A percentile compares a stretch with the other conserved stretches of the same genome.
These are phyloP conservation scores for Apteryx mantelli DNA, from an alignment of 2,113 vertebrate species.

Conservation along the genomic window DNA sequence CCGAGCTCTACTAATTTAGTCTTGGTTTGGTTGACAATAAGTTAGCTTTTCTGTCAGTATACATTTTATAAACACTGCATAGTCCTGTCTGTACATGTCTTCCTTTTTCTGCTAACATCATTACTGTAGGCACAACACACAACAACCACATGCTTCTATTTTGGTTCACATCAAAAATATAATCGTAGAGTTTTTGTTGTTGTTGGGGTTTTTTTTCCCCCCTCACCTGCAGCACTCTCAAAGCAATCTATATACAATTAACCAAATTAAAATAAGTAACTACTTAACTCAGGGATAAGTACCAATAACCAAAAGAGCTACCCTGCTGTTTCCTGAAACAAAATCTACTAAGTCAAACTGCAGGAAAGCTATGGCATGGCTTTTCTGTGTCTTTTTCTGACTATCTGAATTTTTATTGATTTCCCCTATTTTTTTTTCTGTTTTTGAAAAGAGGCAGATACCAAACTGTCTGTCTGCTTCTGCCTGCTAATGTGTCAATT, in stretches of 20 bases:
- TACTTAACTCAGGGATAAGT: not conserved
- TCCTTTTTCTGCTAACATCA: not conserved
- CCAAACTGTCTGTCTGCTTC: not conserved
- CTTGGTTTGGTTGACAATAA: not conserved
- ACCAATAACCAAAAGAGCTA: not conserved
- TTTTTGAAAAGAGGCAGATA: not conserved
- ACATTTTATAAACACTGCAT: not conserved
- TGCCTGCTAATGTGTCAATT: not conserved
- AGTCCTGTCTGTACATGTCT: not conserved
- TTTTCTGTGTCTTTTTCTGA: not conserved
- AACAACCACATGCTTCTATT: not conserved
- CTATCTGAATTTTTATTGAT: not conserved
- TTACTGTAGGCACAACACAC: not conserved
- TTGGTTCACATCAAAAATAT: not conserved
- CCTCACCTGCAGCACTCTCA: not conserved
- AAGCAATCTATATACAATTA: not conserved
- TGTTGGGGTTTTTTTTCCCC: not conserved
- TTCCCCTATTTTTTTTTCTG: not conserved
- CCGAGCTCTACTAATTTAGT: not conserved
- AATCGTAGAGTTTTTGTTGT: not conserved
- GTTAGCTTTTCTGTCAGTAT: not conserved
- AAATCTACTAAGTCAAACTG: not conserved
- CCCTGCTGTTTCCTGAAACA: not conserved
- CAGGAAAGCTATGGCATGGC: not conserved
- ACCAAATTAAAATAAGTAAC: not conserved